Evolutionary conservation across 2,888 invertebrate species (phyloP).

Genomic region (Polyommatus iphigenia): DNA sequence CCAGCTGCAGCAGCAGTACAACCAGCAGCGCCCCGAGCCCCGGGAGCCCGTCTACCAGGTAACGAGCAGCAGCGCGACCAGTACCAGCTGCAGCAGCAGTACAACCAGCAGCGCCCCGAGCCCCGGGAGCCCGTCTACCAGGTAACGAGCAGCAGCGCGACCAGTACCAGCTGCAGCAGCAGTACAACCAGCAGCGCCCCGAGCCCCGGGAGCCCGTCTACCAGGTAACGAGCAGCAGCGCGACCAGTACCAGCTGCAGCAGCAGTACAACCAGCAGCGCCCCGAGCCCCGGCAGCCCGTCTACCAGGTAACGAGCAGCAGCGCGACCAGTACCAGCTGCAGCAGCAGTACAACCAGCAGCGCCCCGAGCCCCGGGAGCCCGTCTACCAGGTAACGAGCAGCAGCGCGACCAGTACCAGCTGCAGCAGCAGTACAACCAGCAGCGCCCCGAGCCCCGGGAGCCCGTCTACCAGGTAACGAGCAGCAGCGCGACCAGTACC

Average conservation of each 20-base stretch:
- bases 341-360: conserved; percentile 68
- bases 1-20: too few relatives aligned
- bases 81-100: conserved; percentile 63
- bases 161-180: conserved; percentile 65
- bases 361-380: conserved; percentile 53
- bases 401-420: conserved; percentile 45
- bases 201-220: conserved; percentile 53
- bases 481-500: conserved; percentile 62
- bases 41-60: conserved; percentile 56
- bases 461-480: conserved; percentile 60
- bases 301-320: conserved; percentile 64
- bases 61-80: conserved; percentile 62
- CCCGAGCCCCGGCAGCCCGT: conserved; percentile 53
- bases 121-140: too few relatives aligned
- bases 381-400: conserved; percentile 56
- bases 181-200: conserved; percentile 63
- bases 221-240: conserved; percentile 59
- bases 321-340: conserved; percentile 60
- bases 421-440: conserved; percentile 40
- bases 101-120: too few relatives aligned
- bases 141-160: conserved; percentile 60
- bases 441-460: conserved; percentile 55
- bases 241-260: neutral
- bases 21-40: conserved; percentile 55
- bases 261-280: conserved; percentile 49